A percentile compares a stretch with the other conserved stretches of the same genome.
These are phyloP conservation scores for Hymenochirus boettgeri DNA, from an alignment of 2,113 vertebrate species.

Conservation along the genomic window DNA sequence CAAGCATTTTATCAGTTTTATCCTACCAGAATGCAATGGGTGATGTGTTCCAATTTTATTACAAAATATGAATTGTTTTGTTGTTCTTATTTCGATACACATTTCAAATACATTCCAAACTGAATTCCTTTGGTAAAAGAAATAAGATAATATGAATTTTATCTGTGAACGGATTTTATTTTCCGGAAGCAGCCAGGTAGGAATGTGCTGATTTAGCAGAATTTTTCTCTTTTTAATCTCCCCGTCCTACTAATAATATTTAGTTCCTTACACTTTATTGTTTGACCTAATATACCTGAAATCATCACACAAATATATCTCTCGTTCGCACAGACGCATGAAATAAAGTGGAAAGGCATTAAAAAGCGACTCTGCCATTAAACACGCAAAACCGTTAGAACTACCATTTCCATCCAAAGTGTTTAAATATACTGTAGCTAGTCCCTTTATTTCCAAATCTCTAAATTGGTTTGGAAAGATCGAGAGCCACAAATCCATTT, in stretches of 20 bases:
- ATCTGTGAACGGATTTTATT: constrained; percentile 27
- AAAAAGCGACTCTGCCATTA: constrained; percentile 28
- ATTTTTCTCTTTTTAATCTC: constrained; percentile 15
- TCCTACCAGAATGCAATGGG: too few relatives aligned
- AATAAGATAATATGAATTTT: not conserved
- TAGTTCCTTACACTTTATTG: constrained; percentile 29
- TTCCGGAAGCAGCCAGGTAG: constrained; percentile 15
- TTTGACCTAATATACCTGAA: constrained; percentile 37
- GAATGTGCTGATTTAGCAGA: constrained; percentile 37
- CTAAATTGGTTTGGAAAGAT: too few relatives aligned
- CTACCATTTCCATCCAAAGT: constrained; percentile 12
- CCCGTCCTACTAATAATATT: constrained; percentile 27
- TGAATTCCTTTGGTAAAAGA: too few relatives aligned
- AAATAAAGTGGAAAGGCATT: constrained; percentile 30
- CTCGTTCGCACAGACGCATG: constrained; percentile 17
- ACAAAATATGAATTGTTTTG: too few relatives aligned
- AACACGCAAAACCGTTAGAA: constrained; percentile 29
- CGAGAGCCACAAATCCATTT: too few relatives aligned
- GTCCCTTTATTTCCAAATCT: too few relatives aligned
- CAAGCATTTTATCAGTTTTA: too few relatives aligned
- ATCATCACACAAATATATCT: constrained; percentile 10
- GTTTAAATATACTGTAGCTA: too few relatives aligned
- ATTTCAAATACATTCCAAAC: too few relatives aligned
- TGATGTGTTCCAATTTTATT: too few relatives aligned
- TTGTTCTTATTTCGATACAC: too few relatives aligned